Evolutionary conservation across 2,797 vertebrate species (phyloP).

Genomic region (Gastrophryne carolinensis): DNA sequence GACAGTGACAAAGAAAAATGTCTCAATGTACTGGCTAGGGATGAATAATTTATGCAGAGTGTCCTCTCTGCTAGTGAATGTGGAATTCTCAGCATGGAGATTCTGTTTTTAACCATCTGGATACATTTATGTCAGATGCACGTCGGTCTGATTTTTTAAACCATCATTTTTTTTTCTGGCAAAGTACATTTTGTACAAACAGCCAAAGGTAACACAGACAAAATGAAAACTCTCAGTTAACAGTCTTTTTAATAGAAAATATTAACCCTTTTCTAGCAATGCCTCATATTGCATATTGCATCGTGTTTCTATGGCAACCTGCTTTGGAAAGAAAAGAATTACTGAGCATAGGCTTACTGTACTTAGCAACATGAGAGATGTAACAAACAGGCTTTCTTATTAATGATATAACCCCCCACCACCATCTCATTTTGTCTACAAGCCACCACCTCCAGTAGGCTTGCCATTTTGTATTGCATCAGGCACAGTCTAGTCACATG

Average conservation of each 20-base stretch:
- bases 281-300: not conserved
- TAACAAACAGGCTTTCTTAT: conserved; percentile 11
- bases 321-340: not conserved
- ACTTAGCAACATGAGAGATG: conserved; percentile 15
- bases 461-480: not conserved
- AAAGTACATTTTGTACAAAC: not conserved
- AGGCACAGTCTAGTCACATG: not conserved
- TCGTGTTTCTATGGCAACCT: conserved; percentile 39
- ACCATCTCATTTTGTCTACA: not conserved
- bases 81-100: too few relatives aligned
- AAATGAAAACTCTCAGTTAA: not conserved
- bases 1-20: too few relatives aligned
- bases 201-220: not conserved
- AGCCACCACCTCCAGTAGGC: not conserved
- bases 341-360: not conserved
- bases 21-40: too few relatives aligned
- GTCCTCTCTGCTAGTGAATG: too few relatives aligned
- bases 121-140: not conserved
- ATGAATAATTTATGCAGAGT: too few relatives aligned
- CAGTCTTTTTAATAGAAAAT: not conserved
- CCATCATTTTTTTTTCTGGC: not conserved
- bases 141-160: not conserved
- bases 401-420: not conserved
- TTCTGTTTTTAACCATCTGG: too few relatives aligned
- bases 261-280: not conserved